Evolutionary conservation across 2,888 invertebrate species (phyloP).

Genomic region (Sinodicranocentrus sp.): DNA sequence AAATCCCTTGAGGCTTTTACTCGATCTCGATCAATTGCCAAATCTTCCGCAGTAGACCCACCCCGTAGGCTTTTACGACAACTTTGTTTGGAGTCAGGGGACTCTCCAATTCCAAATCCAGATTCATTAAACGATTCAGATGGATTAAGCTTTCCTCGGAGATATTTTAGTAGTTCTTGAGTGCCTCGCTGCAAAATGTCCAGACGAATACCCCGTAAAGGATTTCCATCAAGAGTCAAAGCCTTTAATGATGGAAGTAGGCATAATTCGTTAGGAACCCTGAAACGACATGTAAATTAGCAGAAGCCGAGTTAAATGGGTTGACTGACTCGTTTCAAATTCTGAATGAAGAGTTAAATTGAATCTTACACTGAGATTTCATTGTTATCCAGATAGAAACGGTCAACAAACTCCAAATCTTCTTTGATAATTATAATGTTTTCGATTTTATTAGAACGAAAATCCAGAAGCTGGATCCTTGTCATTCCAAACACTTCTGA

Average conservation of each 20-base stretch:
- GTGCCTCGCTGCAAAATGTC: conserved; percentile 94
- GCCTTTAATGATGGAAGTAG: conserved; percentile 88
- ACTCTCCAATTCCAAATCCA: conserved; percentile 8
- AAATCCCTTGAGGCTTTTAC: conserved; percentile 78
- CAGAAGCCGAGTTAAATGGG: too few relatives aligned
- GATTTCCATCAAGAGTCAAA: conserved; percentile 91
- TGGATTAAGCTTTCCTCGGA: conserved; percentile 75
- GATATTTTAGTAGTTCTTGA: conserved; percentile 86
- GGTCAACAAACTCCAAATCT: conserved; percentile 83
- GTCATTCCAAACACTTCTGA: conserved; percentile 69
- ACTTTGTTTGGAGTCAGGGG: conserved; percentile 5
- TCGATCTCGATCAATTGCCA: conserved; percentile 72
- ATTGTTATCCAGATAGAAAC: conserved; percentile 92
- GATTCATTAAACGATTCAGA: conserved; percentile 49
- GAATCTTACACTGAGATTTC: conserved; percentile 81
- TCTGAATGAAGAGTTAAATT: too few relatives aligned
- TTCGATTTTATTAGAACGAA: conserved; percentile 74
- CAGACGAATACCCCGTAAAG: conserved; percentile 87
- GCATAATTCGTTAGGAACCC: conserved; percentile 85
- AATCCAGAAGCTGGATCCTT: conserved; percentile 73
- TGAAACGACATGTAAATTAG: too few relatives aligned
- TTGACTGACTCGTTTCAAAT: too few relatives aligned
- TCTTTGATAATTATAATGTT: conserved; percentile 67
- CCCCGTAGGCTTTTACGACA: conserved; percentile 52
- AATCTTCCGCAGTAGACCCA: conserved; percentile 58